phyloP scores from a whole-genome alignment of 2,888 invertebrate genomes.

The Smittia sp. region DNA sequence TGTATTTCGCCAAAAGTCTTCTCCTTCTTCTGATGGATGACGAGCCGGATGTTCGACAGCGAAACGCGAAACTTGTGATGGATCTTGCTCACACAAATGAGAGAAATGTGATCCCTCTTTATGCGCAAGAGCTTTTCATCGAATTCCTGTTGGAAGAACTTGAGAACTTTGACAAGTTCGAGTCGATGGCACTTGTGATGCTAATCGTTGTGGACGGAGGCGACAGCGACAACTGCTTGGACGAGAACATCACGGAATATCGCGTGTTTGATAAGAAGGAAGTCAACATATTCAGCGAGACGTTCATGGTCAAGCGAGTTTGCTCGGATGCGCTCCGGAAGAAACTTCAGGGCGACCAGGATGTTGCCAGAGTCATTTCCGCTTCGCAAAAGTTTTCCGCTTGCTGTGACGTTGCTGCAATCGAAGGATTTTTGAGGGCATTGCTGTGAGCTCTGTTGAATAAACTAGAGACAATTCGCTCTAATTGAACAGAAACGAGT shows the following conservation, averaged over 20 bases:
- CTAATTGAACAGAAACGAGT: no score
- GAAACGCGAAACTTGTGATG: slow-evolving; percentile 5
- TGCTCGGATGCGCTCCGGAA: neutral
- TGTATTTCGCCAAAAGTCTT: neutral
- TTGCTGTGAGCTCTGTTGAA: no score
- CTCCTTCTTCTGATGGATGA: slow-evolving; percentile 35
- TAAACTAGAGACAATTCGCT: no score
- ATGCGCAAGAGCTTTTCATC: slow-evolving; percentile 25
- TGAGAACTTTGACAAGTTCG: neutral
- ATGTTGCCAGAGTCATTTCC: neutral
- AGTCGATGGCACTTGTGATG: slow-evolving; percentile 44
- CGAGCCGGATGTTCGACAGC: slow-evolving; percentile 7
- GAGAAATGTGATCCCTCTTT: neutral
- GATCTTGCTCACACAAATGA: neutral
- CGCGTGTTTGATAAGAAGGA: slow-evolving; percentile 51
- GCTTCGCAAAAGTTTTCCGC: no score
- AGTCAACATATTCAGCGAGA: slow-evolving; percentile 50
- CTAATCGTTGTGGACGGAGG: slow-evolving; percentile 48
- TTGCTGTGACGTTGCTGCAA: no score
- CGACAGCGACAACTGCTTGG: slow-evolving; percentile 46
- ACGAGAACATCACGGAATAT: slow-evolving; percentile 43
- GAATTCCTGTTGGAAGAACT: neutral
- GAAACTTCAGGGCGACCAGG: neutral
- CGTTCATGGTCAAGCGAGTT: slow-evolving; percentile 43
- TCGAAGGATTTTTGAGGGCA: no score